Conservation (phyloP, 1,140 invertebrate species). For the Eueides isabella region DNA sequence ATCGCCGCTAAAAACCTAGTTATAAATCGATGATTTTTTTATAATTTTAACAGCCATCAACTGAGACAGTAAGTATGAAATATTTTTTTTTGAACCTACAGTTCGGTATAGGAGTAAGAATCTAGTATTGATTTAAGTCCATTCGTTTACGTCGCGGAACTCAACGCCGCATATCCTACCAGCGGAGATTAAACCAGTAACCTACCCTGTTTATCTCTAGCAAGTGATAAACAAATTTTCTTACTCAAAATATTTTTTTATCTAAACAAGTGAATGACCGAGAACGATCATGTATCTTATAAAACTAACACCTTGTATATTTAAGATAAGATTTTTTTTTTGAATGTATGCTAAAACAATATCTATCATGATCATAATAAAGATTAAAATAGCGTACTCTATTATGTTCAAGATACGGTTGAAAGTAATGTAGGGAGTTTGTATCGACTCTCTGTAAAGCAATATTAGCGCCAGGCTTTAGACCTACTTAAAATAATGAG, state of each 20-base stretch:
- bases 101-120: too few relatives aligned
- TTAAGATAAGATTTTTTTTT: background rate
- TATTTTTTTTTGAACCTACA: too few relatives aligned
- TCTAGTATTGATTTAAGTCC: too few relatives aligned
- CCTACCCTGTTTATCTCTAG: too few relatives aligned
- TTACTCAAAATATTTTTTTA: background rate
- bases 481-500: too few relatives aligned
- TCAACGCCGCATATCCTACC: background rate
- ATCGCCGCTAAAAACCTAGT: too few relatives aligned
- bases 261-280: conserved; percentile 5
- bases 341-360: background rate
- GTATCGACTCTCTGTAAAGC: background rate
- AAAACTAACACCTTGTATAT: background rate
- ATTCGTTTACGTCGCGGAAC: background rate
- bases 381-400: background rate
- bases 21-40: too few relatives aligned
- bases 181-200: too few relatives aligned
- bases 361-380: background rate
- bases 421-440: background rate
- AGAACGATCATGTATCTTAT: background rate
- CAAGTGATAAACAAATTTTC: background rate
- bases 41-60: too few relatives aligned
- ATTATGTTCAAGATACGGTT: background rate
- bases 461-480: background rate
- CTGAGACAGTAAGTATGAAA: too few relatives aligned